Evolutionary conservation across 2,797 vertebrate species (phyloP).

Genomic region (Dendrocincla tyrannina): DNA sequence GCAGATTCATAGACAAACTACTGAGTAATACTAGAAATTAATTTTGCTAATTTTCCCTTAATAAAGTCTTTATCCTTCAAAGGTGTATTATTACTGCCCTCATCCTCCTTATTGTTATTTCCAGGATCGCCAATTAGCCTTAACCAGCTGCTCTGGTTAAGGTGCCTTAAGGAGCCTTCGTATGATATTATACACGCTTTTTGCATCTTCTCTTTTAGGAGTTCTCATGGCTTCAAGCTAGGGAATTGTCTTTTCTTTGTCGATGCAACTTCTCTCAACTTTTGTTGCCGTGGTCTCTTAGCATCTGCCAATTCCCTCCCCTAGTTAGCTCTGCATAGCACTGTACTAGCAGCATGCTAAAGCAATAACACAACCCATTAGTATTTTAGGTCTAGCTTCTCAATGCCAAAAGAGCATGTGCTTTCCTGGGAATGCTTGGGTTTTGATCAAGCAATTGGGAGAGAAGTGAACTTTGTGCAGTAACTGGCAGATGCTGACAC

Average conservation of each 20-base stretch:
- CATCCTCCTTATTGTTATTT: conserved; percentile 10
- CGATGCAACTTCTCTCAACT: not conserved
- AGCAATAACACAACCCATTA: not conserved
- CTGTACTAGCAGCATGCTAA: not conserved
- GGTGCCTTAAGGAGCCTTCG: not conserved
- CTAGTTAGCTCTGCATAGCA: not conserved
- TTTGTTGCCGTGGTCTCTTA: not conserved
- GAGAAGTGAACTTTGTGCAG: not conserved
- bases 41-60: conserved; percentile 19
- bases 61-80: conserved; percentile 30
- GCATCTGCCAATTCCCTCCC: not conserved
- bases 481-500: not conserved
- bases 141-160: not conserved
- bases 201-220: not conserved
- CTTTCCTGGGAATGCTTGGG: not conserved
- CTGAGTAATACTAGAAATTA: not conserved
- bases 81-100: not conserved
- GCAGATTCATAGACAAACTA: not conserved
- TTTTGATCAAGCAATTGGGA: not conserved
- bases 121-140: fast-evolving
- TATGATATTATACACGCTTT: not conserved
- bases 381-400: not conserved
- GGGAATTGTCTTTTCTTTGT: not conserved
- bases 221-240: not conserved
- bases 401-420: not conserved